Conservation (phyloP, 2,113 vertebrate genomes). For the Chunga burmeisteri region DNA sequence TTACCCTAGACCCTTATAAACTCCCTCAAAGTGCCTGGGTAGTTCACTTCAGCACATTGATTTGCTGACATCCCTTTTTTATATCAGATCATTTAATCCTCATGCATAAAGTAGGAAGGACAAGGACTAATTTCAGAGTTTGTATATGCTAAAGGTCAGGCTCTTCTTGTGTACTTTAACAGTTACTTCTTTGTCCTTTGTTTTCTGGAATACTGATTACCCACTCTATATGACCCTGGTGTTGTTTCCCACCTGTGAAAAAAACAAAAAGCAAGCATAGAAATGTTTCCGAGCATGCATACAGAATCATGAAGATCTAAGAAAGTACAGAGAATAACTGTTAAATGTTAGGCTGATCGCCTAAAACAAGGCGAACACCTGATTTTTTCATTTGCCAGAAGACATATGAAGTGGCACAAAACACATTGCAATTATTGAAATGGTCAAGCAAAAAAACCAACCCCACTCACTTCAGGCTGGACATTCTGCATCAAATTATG, state of each 20-base stretch:
- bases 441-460: background rate
- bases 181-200: background rate
- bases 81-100: background rate
- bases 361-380: background rate
- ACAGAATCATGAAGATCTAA: background rate
- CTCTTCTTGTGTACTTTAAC: background rate
- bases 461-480: background rate
- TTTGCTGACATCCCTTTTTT: background rate
- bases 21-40: background rate
- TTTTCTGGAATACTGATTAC: background rate
- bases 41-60: background rate
- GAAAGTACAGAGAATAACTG: background rate
- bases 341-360: background rate
- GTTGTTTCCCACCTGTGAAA: background rate
- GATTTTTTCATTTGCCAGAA: background rate
- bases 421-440: background rate
- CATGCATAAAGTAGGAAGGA: background rate
- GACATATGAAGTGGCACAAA: background rate
- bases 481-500: background rate
- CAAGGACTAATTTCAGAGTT: background rate
- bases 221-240: background rate
- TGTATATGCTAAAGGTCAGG: background rate
- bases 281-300: background rate
- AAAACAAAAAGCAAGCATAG: background rate
- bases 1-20: background rate